Evolutionary conservation across 2,113 vertebrate species (phyloP), one percentile per base, ranked within the genome.

Genomic region (Colius striatus): DNA sequence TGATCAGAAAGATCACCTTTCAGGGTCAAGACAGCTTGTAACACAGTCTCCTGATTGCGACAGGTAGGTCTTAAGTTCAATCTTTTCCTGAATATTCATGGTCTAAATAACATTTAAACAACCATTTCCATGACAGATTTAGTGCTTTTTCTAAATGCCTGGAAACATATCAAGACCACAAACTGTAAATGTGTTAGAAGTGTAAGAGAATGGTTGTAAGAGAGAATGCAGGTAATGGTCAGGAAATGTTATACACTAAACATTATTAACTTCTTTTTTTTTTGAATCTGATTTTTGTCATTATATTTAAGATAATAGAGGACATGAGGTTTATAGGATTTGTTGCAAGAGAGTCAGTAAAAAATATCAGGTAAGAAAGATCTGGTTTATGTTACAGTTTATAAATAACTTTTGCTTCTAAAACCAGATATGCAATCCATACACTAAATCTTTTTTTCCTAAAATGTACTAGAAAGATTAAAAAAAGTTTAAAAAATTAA

Each of bases 341-440:
- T 79, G 63, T 87, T 96, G 82, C 60, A n/a, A n/a, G n/a, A n/a
- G 29, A 95, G 74, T 94, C 84, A 91, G 92, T 80, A 61, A 94
- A 96, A 96, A 87, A n/a, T 96, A 94, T 90, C 61, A 90, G 88
- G 94, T 89, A 91, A 41, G 63, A 95, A 88, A 80, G 61, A 76
- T 90, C 47, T 95, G 43, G 18, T 70, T 86, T 74, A 26, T 95
- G 76, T 95, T 96, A 57, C n/a, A 74, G 25, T 72, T 93, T 95
- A 73, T 82, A 94, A 95, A 82, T 87, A 94, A 47, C 13, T 90
- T 68, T 27, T 83, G 22, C n/a, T 95, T 96, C 71, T 91, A 95
- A 94, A 94, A 45, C 36, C 79, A 92, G 79, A 60, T 96, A 76
- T 71, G 45, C 72, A 87, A 92, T 83, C 94, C 63, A 73, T 61